Percentiles rank a stretch among this genome's conserved stretches.
Evolutionary conservation across 2,888 invertebrate genomes (phyloP).

Genomic region (Tupiocoris notatus): DNA sequence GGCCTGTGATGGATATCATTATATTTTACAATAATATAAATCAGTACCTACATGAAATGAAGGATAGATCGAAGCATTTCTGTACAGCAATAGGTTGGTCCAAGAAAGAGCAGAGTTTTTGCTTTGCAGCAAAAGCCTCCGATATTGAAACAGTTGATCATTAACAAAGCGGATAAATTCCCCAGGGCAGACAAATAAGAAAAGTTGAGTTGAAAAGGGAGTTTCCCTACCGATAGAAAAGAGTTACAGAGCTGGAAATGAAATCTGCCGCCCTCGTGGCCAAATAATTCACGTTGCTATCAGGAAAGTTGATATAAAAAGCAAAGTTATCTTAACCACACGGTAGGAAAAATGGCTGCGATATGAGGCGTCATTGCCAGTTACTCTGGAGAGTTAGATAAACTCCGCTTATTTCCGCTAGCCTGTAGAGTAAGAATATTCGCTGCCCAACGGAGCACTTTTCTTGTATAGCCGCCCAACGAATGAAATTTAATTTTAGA

Average conservation of each 20-base stretch:
- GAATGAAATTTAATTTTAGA: too few relatives aligned
- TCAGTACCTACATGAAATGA: too few relatives aligned
- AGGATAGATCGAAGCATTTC: too few relatives aligned
- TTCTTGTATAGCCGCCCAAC: too few relatives aligned
- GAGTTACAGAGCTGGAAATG: neutral
- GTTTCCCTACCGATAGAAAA: neutral
- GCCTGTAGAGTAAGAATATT: neutral
- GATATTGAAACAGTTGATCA: neutral
- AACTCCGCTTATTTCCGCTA: neutral
- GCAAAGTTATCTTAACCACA: neutral
- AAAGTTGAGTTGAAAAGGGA: neutral
- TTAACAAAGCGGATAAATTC: neutral
- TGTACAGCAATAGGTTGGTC: too few relatives aligned
- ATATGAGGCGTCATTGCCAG: neutral
- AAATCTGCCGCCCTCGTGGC: neutral
- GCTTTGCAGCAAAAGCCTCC: neutral
- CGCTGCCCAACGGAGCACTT: too few relatives aligned
- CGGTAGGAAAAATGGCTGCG: neutral
- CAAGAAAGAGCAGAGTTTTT: neutral
- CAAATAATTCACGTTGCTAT: neutral
- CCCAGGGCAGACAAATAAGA: neutral
- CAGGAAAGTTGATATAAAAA: neutral
- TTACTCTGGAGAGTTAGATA: neutral
- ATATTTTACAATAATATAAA: too few relatives aligned
- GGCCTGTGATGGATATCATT: too few relatives aligned